Evolutionary conservation across 2,797 vertebrate genomes (phyloP).

Genomic region (Cuculus canorus): DNA sequence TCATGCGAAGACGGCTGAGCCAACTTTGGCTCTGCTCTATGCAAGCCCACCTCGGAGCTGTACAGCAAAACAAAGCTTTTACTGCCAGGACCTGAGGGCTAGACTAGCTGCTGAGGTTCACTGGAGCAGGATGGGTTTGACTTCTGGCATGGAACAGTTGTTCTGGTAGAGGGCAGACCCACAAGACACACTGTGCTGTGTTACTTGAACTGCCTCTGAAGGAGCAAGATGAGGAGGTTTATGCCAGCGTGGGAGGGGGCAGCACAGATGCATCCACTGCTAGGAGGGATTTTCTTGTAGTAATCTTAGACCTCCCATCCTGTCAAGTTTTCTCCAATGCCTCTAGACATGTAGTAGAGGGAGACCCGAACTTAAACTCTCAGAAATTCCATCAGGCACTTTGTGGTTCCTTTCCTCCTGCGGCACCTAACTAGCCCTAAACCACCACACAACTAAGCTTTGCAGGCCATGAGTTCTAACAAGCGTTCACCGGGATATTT

Average conservation of each 20-base stretch:
- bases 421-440: neutral
- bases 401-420: neutral
- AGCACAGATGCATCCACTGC: rapidly evolving
- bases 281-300: neutral
- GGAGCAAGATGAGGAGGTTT: rapidly evolving
- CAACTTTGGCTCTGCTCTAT: neutral
- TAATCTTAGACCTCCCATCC: neutral
- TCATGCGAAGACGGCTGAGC: neutral
- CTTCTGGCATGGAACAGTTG: neutral
- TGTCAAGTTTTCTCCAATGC: neutral
- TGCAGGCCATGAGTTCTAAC: neutral
- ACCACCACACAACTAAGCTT: neutral
- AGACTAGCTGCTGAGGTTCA: neutral
- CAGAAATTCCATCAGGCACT: neutral
- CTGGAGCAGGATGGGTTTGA: neutral
- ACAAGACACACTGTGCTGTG: neutral
- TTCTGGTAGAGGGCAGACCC: neutral
- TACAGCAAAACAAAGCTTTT: neutral
- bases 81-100: neutral
- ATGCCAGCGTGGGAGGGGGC: rapidly evolving
- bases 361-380: neutral
- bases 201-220: neutral
- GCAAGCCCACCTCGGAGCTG: neutral
- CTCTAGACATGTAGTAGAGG: neutral
- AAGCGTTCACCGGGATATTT: neutral